A percentile compares a stretch with the other conserved stretches of the same genome.
Conservation (phyloP, 2,797 vertebrate genomes). For the Brachymystax lenok region DNA sequence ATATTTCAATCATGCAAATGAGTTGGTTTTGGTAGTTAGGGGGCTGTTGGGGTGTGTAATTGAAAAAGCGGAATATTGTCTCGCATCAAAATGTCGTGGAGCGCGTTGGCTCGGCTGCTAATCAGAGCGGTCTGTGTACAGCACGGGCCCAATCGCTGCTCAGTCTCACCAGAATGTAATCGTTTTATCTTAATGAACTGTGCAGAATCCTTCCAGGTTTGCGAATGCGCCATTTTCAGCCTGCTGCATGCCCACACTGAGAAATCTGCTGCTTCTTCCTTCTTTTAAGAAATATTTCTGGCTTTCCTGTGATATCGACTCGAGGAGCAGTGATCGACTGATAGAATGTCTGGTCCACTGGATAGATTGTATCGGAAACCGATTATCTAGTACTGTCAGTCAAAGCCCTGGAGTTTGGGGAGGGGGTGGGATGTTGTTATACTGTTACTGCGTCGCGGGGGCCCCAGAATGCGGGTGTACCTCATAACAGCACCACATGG, state of each 20-base stretch:
- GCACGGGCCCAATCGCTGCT: conserved; percentile 59
- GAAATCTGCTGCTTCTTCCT: conserved; percentile 23
- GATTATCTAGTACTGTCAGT: conserved; percentile 40
- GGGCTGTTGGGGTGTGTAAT: conserved; percentile 83
- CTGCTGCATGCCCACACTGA: conserved; percentile 25
- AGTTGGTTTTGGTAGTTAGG: conserved; percentile 80
- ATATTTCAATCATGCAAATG: conserved; percentile 84
- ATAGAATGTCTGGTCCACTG: conserved; percentile 51
- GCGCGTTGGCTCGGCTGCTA: conserved; percentile 71
- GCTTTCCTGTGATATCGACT: conserved; percentile 55
- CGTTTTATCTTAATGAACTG: conserved; percentile 83
- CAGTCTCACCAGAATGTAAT: conserved; percentile 75
- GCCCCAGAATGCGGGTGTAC: background rate
- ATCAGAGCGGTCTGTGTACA: conserved; percentile 69
- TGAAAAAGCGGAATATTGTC: conserved; percentile 81
- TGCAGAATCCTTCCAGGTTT: conserved; percentile 74
- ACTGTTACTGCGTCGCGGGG: background rate
- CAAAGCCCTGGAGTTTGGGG: conserved; percentile 28
- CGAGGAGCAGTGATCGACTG: conserved; percentile 56
- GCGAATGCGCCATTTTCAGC: conserved; percentile 38
- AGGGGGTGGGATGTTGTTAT: background rate
- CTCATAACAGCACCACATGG: background rate
- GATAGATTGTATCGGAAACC: conserved; percentile 54
- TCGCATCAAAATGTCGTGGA: conserved; percentile 76
- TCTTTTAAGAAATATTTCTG: conserved; percentile 67